Percentiles rank a stretch among this genome's conserved stretches.
These are phyloP conservation scores for Lasiurus cinereus DNA, from an alignment of 2,113 vertebrate genomes.

Conservation along the genomic window DNA sequence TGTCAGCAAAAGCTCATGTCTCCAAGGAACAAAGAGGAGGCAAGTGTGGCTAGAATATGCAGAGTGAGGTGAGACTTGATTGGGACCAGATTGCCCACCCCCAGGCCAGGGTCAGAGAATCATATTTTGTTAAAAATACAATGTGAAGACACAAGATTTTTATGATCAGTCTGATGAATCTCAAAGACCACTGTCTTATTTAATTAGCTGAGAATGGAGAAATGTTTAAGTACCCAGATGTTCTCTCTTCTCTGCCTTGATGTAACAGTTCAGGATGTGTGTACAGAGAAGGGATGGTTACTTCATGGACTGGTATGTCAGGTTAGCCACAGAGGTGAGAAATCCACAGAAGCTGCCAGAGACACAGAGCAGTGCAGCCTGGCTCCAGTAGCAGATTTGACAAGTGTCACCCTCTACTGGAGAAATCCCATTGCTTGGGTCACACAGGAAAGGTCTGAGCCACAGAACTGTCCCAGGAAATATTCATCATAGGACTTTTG, in stretches of 20 bases:
- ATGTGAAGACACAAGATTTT: background rate
- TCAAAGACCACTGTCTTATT: background rate
- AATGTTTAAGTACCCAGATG: background rate
- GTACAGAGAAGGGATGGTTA: background rate
- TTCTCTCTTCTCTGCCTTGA: background rate
- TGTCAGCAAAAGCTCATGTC: background rate
- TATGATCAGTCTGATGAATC: background rate
- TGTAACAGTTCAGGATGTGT: background rate
- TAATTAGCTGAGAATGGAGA: background rate
- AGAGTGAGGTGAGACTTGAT: background rate
- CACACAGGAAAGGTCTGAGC: background rate
- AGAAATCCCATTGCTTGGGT: background rate
- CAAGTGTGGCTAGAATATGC: accelerated
- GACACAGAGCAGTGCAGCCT: background rate
- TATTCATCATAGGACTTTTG: background rate
- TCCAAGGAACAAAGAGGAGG: background rate
- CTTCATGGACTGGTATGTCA: background rate
- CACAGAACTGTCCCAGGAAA: background rate
- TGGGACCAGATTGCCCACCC: background rate
- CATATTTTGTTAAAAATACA: slow-evolving; percentile 9
- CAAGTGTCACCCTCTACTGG: background rate
- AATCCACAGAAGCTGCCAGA: background rate
- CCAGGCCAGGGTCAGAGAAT: background rate
- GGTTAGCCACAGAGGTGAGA: background rate
- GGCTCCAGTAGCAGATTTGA: background rate